These are phyloP conservation scores for Drosophila lacertosa DNA, from an alignment of 1,140 invertebrate genomes.

Conservation along the genomic window DNA sequence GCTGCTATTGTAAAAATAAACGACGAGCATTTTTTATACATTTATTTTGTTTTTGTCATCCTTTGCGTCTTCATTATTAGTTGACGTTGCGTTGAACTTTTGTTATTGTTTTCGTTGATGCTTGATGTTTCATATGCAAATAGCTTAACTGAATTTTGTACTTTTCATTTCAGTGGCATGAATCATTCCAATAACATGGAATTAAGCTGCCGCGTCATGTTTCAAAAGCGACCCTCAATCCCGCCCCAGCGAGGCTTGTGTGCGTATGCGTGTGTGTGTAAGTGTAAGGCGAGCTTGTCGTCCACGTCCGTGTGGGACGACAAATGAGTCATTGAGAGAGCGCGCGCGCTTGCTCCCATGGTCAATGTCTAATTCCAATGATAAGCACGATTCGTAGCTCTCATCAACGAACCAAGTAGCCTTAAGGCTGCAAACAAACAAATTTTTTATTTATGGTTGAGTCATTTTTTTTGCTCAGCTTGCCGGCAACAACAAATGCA, in stretches of 20 bases:
- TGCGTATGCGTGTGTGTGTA: slow-evolving; percentile 9
- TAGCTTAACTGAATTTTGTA: slow-evolving; percentile 42
- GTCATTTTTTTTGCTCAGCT: slow-evolving; percentile 9
- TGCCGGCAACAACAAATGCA: slow-evolving; percentile 5
- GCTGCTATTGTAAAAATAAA: slow-evolving; percentile 31
- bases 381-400: slow-evolving; percentile 39
- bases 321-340: slow-evolving; percentile 31
- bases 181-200: slow-evolving; percentile 68
- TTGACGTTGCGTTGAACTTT: neutral
- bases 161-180: slow-evolving; percentile 57
- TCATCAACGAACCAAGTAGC: neutral
- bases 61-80: slow-evolving; percentile 22
- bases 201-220: slow-evolving; percentile 56
- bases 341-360: slow-evolving; percentile 7
- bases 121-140: slow-evolving; percentile 64
- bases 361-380: slow-evolving; percentile 49
- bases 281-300: slow-evolving; percentile 45
- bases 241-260: slow-evolving; percentile 14
- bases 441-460: neutral
- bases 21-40: slow-evolving; percentile 22
- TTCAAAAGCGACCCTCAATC: slow-evolving; percentile 39
- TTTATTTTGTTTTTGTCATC: too few relatives aligned
- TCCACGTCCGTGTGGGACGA: slow-evolving; percentile 44
- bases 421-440: neutral
- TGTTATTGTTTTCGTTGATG: slow-evolving; percentile 15